Conservation (phyloP, 2,888 invertebrate genomes). For the Glaucopsyche alexis region DNA sequence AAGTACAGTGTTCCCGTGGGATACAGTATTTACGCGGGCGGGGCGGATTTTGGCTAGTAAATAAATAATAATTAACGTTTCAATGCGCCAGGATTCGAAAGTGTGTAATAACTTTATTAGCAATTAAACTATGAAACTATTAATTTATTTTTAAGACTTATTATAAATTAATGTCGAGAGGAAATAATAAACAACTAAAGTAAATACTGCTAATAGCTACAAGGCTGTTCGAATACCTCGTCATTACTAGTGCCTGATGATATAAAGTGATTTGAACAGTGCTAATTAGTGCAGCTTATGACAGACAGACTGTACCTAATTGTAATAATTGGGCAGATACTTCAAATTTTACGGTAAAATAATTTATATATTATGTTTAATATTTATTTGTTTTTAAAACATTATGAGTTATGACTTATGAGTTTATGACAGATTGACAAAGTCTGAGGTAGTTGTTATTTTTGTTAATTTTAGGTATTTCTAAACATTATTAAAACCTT, state of each 20-base stretch:
- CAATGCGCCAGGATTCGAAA: not conserved
- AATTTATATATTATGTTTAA: too few species aligned
- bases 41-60: too few species aligned
- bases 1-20: too few species aligned
- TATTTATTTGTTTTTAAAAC: too few species aligned
- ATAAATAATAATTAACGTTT: not conserved
- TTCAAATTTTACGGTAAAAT: too few species aligned
- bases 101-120: not conserved
- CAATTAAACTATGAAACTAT: not conserved
- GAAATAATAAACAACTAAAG: constrained; percentile 14
- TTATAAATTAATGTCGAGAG: not conserved
- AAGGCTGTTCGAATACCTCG: not conserved
- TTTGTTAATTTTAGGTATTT: too few species aligned
- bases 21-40: too few species aligned
- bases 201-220: not conserved
- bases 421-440: too few species aligned
- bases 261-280: not conserved
- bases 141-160: not conserved
- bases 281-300: too few species aligned
- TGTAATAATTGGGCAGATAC: not conserved
- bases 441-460: too few species aligned
- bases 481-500: too few species aligned
- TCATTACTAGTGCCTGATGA: not conserved
- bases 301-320: not conserved
- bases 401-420: too few species aligned